A percentile compares a stretch with the other conserved stretches of the same genome.
phyloP scores from a whole-genome alignment of 2,797 vertebrate genomes.

The Gouania willdenowi region DNA sequence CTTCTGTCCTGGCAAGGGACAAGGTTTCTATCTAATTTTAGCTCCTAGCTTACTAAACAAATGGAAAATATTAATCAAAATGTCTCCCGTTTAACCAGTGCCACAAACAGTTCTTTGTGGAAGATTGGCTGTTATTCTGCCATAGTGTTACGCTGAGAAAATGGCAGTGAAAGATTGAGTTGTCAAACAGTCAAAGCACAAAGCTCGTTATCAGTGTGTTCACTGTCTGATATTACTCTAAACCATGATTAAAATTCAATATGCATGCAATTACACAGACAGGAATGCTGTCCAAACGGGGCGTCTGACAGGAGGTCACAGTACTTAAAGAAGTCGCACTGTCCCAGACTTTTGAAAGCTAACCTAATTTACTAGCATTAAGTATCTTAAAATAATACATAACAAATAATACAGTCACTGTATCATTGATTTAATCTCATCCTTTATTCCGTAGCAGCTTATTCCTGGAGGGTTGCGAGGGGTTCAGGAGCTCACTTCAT shows the following conservation, averaged over 20 bases:
- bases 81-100: slow-evolving; percentile 72
- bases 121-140: slow-evolving; percentile 52
- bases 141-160: slow-evolving; percentile 52
- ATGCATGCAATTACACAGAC: slow-evolving; percentile 66
- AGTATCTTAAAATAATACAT: no score
- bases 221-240: slow-evolving; percentile 72
- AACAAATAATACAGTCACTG: no score
- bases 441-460: no score
- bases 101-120: slow-evolving; percentile 67
- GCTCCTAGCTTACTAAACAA: slow-evolving; percentile 78
- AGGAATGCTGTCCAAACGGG: slow-evolving; percentile 44
- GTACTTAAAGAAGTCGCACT: no score
- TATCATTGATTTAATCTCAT: no score
- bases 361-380: no score
- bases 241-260: slow-evolving; percentile 76
- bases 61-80: slow-evolving; percentile 83
- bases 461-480: no score
- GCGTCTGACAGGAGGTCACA: slow-evolving; percentile 35
- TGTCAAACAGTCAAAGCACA: slow-evolving; percentile 74
- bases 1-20: slow-evolving; percentile 75
- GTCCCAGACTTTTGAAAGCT: no score
- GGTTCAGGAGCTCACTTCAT: no score
- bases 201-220: slow-evolving; percentile 68
- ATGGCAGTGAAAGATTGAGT: slow-evolving; percentile 71
- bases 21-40: slow-evolving; percentile 91